Evolutionary conservation across 2,888 invertebrate species (phyloP), one percentile per base, ranked within the genome.

Genomic region (Drosophila anomalata): DNA sequence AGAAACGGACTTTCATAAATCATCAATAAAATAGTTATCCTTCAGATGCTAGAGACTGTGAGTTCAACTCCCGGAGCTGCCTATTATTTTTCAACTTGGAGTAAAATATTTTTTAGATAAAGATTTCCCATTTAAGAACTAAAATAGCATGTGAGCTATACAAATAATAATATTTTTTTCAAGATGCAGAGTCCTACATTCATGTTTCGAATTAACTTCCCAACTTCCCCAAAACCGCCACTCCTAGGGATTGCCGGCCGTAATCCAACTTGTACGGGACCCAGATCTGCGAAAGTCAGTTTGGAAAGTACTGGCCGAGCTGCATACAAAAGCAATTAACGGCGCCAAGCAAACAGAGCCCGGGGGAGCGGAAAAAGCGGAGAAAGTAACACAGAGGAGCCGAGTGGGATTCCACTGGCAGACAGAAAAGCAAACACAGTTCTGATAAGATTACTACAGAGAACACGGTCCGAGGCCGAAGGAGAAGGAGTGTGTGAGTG

Each of bases 271-370:
- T 31, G 54, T 44, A 54, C 20, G 12, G 14, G 29, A 4, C 12
- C 11, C 22, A 20, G 3, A 46, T 4, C 22, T 51, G 29, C 44
- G 51, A 33, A 4, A 66, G 66, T 47, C 66, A 63, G 29, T 36
- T 7, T 1, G 9, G 51, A 33, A 51, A 29, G 47, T 44, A 6
- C 24, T 26, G 61, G 17, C 33, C 62, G 39, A 31, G 44, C 44
- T 50, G 71, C 76, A 75, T 52, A 68, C 75, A 87, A 74, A 78
- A 82, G 86, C 87, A 83, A 83, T 87, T 85, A 87, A 77, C 72
- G 56, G 47, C 36, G 36, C 39, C 46, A 33, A 47, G 26, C 46
- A 51, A 60, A 41, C 31, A 60, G 36, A n/a, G 36, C 56, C 33
- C 44, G 48, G 33, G 14, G 44, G 42, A 20, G 14, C n/a, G 14